Evolutionary conservation across 2,888 invertebrate species (phyloP).

Genomic region (Tachina fera): DNA sequence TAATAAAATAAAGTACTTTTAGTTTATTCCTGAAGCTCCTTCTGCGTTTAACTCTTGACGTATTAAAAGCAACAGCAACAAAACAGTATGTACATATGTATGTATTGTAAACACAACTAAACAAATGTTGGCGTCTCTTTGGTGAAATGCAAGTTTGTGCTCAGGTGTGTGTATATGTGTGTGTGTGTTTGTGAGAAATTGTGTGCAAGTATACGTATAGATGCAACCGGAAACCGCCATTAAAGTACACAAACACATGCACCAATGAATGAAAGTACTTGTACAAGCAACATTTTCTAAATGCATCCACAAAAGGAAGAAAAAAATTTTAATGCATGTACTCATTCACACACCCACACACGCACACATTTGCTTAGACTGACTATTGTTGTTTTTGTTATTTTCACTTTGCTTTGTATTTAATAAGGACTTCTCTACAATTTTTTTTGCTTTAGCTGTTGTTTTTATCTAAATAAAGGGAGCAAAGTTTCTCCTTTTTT

Average conservation of each 20-base stretch:
- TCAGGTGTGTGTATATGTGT: background rate
- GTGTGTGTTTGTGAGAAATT: conserved; percentile 24
- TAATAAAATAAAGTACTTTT: conserved; percentile 57
- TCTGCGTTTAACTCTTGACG: conserved; percentile 61
- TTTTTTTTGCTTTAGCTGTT: conserved; percentile 21
- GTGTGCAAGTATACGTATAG: conserved; percentile 50
- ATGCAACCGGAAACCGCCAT: conserved; percentile 81
- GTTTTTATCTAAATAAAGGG: conserved; percentile 43
- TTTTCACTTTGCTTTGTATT: conserved; percentile 50
- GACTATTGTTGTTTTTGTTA: conserved; percentile 43
- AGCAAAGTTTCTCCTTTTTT: conserved; percentile 60
- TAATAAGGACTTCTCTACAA: conserved; percentile 41
- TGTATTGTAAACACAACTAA: conserved; percentile 37
- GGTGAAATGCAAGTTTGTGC: conserved; percentile 34
- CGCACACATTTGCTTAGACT: background rate
- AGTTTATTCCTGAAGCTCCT: conserved; percentile 61
- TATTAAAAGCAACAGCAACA: conserved; percentile 44
- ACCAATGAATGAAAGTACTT: conserved; percentile 50
- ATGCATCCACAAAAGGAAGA: conserved; percentile 63
- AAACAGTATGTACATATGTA: conserved; percentile 46
- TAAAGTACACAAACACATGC: conserved; percentile 73
- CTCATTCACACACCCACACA: background rate
- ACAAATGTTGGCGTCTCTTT: conserved; percentile 55
- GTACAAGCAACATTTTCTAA: conserved; percentile 59
- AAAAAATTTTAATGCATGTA: conserved; percentile 57